Conservation (phyloP, 1,140 invertebrate genomes). For the Callitettix versicolor region DNA sequence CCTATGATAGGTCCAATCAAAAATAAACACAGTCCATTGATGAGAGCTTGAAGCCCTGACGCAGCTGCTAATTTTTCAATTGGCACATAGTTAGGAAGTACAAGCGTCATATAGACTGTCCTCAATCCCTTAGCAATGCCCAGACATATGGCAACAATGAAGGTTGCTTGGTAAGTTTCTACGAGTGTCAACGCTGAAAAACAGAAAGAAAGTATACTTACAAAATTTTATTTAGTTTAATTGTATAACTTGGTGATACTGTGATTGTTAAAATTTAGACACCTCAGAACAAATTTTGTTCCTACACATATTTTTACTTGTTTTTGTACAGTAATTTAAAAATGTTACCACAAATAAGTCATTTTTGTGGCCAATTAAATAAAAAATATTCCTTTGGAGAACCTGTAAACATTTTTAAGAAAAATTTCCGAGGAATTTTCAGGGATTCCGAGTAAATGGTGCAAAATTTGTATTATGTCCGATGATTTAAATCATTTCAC, state of each 20-base stretch:
- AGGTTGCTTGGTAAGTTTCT: slow-evolving; percentile 26
- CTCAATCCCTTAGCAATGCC: slow-evolving; percentile 56
- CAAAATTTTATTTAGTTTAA: slow-evolving; percentile 2
- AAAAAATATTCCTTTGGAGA: no score
- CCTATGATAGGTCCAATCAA: slow-evolving; percentile 49
- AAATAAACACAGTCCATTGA: slow-evolving; percentile 41
- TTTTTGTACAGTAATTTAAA: no score
- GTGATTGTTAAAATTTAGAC: neutral
- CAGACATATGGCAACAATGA: slow-evolving; percentile 21
- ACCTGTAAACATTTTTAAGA: no score
- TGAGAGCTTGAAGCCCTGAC: slow-evolving; percentile 50
- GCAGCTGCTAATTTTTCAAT: slow-evolving; percentile 51
- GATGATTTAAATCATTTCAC: no score
- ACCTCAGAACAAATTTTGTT: no score
- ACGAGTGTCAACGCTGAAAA: slow-evolving; percentile 38
- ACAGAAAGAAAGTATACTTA: neutral
- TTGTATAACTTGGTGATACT: no score
- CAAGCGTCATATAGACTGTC: slow-evolving; percentile 53
- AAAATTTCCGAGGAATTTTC: no score
- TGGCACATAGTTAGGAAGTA: slow-evolving; percentile 54
- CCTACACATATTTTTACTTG: no score
- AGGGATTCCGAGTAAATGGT: no score
- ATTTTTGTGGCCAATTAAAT: no score
- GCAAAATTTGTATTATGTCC: no score
- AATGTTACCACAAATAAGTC: no score